Conservation (phyloP, 2,113 vertebrate genomes). For the Origma solitaria region DNA sequence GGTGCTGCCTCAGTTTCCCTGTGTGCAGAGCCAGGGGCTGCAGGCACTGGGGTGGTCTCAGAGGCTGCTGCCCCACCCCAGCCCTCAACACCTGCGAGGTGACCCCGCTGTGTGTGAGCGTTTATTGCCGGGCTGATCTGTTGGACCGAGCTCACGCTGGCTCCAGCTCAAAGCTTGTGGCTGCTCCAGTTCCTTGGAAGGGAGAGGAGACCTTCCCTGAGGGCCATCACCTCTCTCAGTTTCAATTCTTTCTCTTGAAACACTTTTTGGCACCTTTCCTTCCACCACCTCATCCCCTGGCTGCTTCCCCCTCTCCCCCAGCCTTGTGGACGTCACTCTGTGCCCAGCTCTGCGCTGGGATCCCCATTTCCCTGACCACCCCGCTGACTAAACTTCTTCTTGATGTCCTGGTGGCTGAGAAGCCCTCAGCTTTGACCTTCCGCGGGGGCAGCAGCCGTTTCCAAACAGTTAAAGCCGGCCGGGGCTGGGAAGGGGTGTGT, state of each 20-base stretch:
- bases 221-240: background rate
- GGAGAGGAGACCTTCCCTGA: background rate
- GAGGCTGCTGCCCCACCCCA: background rate
- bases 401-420: background rate
- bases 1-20: background rate
- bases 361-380: accelerated
- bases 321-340: accelerated
- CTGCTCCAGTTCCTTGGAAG: background rate
- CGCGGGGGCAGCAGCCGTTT: background rate
- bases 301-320: background rate
- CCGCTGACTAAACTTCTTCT: background rate
- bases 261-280: accelerated
- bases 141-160: background rate
- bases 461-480: background rate
- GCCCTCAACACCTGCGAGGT: accelerated
- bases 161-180: background rate
- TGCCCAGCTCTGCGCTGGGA: background rate
- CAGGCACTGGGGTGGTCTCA: accelerated
- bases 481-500: background rate
- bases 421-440: background rate
- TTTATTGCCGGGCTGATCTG: accelerated
- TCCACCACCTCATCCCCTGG: background rate
- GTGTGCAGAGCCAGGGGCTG: background rate
- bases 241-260: background rate
- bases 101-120: accelerated